Conservation (phyloP, 2,797 vertebrate species). For the Avahi laniger region DNA sequence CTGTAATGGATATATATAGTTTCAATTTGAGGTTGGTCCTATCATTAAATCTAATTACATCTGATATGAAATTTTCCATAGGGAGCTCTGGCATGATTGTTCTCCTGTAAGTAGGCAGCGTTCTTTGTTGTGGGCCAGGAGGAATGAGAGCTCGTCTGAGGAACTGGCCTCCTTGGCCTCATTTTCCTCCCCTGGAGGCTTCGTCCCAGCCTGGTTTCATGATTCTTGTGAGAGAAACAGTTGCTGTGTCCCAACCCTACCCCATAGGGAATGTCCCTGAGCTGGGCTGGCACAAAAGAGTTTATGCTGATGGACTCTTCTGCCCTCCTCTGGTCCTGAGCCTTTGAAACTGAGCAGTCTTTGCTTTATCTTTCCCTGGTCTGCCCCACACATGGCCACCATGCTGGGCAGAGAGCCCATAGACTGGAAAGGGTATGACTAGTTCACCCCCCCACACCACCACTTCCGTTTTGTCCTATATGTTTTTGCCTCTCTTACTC, state of each 20-base stretch:
- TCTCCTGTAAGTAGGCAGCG: slow-evolving; percentile 71
- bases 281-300: neutral
- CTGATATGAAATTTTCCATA: slow-evolving; percentile 77
- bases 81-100: slow-evolving; percentile 66
- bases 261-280: neutral
- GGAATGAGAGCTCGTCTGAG: neutral
- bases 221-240: neutral
- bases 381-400: neutral
- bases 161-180: slow-evolving; percentile 14
- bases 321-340: neutral
- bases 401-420: neutral
- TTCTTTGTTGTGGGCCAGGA: slow-evolving; percentile 49
- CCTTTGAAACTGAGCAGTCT: neutral
- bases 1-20: slow-evolving; percentile 85
- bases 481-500: neutral
- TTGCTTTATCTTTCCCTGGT: neutral
- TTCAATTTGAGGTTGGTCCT: slow-evolving; percentile 81
- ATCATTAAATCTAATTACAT: slow-evolving; percentile 85
- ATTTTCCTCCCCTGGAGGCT: neutral
- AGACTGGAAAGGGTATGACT: neutral
- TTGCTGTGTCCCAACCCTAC: neutral
- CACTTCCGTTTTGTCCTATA: neutral
- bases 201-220: neutral
- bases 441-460: neutral
- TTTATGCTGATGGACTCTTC: neutral